Base-by-base conservation (phyloP, 2,113 vertebrate genomes). In the Haliaeetus leucogaster region DNA sequence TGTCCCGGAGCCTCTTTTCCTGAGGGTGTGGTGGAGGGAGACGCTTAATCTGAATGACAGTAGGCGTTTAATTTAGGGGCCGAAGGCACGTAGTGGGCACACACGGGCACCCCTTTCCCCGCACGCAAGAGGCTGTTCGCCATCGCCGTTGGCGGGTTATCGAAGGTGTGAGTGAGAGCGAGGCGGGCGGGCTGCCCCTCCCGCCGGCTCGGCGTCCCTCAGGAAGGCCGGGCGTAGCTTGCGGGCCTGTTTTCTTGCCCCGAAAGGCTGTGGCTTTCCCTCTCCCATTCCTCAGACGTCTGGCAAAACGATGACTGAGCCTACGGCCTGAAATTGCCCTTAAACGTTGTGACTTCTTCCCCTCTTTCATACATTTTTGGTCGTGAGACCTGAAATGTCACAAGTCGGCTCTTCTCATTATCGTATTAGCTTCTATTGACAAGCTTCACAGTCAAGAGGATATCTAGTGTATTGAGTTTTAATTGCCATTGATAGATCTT, bases 21-120 rank as follows among this genome's bases (percentile, higher is more conserved):
- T 6, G 61, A 10, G 22, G 6, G 29, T 9, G 1, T 1, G 2
- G 40, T 3, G 7, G 16, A 25, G 42, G 63, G 38, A 62, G 43
- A 2, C 19, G 2, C 43, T 76, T 10, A 3, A 11, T 23, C 10
- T 8, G 77, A 20, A 5, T 19, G 5, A 4, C 22, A 23, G 3
- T 0, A 8, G 30, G 29, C 6, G 10, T 34, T 82, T 45, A 4
- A 13, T 17, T 5, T 5, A 2, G 26, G 14, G 47, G 38, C 23
- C 13, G 10, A 4, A 6, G 21, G 30, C 34, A 16, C 15, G 0
- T 0, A 4, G 14, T 2, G 47, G 47, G 59, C 20, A 34, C 12
- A 1, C 8, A 1, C 7, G 2, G 73, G 7, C 7, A 0, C 16
- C 2, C 16, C 17, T 45, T 55, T 23, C 47, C 23, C 0, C 1